Base-by-base conservation (phyloP, 2,888 invertebrate genomes). In the Bombyx huttoni region DNA sequence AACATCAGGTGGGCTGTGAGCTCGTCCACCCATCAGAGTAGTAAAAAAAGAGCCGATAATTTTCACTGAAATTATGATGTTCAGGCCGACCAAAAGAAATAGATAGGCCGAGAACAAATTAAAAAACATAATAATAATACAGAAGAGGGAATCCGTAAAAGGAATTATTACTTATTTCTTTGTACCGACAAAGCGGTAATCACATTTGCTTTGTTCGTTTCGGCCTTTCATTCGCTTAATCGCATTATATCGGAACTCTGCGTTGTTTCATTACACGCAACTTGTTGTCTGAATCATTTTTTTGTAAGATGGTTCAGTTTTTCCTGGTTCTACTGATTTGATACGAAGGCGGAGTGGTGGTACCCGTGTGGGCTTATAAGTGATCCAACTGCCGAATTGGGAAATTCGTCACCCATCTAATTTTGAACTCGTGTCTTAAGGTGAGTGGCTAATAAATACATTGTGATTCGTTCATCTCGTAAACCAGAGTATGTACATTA, bases 141-240 rank as follows among this genome's bases (percentile, higher is more conserved):
- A 33, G 40, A 47, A 45, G 34, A 47, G 45, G 45, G 52, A 50
- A 52, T 50, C 52, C 50, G 50, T 13, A 68, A 65, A 81, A 83
- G 82, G 83, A 85, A 86, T 40, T 84, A 86, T 86, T 81, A 80
- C 77, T 83, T 82, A 85, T 85, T 84, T 84, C 78, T 78, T 74
- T 78, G 69, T 75, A 78, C 77, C 78, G 78, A 78, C 76, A 77
- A 75, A 73, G 74, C 78, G 75, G 84, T 87, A 87, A 87, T 87
- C 85, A 86, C 86, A 85, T 87, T 84, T 82, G 76, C 84, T 85
- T 86, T 86, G 85, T 86, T 85, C 84, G 80, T 81, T 81, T 81
- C 72, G 82, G 79, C 73, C 80, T 85, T 86, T 85, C 83, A 81
- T 80, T 82, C 83, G 78, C 78, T 81, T 87, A 87, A 87, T 87